Percentiles rank a stretch among this genome's conserved stretches.
These are phyloP conservation scores for Parasteatoda lunata DNA, from an alignment of 2,888 invertebrate genomes.

Conservation along the genomic window DNA sequence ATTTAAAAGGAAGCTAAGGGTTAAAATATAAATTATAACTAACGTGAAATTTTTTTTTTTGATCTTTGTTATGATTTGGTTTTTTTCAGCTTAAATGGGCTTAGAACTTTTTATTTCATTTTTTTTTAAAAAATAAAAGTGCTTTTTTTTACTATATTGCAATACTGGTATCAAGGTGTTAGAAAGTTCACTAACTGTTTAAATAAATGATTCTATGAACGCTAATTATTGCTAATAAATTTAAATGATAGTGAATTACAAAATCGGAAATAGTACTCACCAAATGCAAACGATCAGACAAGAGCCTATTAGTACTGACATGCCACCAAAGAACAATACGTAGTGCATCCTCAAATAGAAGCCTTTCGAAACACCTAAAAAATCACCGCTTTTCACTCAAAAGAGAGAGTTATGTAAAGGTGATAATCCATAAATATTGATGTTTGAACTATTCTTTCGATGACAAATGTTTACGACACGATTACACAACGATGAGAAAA, in stretches of 20 bases:
- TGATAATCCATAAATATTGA: background rate
- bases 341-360: conserved; percentile 5
- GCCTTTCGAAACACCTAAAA: background rate
- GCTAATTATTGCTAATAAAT: background rate
- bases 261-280: background rate
- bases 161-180: background rate
- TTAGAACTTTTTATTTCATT: background rate
- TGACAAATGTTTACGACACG: background rate
- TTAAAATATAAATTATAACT: too few relatives aligned
- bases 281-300: conserved; percentile 23
- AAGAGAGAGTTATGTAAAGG: background rate
- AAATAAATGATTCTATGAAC: background rate
- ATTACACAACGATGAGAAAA: background rate
- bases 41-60: too few relatives aligned
- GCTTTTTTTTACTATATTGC: too few relatives aligned
- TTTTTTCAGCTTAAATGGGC: background rate
- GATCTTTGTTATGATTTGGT: background rate
- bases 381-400: background rate
- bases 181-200: background rate
- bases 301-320: conserved; percentile 16
- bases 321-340: conserved; percentile 23
- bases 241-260: background rate
- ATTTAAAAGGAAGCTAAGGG: too few relatives aligned
- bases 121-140: background rate
- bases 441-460: background rate